Evolutionary conservation across 1,140 invertebrate genomes (phyloP).

Genomic region (Metaphire vulgaris): DNA sequence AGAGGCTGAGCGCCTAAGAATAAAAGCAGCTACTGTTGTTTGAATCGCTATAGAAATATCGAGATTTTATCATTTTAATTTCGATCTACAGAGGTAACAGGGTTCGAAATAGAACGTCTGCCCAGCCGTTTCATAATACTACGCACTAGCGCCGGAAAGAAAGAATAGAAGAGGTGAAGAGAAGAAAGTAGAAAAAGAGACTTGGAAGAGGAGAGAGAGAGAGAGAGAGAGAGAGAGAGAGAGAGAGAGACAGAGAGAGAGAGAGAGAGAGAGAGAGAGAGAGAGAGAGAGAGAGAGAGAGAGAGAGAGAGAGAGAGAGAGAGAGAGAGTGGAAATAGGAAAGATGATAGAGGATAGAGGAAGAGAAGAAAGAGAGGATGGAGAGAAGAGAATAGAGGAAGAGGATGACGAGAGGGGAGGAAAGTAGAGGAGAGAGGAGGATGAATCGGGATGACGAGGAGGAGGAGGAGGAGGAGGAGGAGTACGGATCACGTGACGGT

Average conservation of each 20-base stretch:
- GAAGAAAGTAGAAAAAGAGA: neutral
- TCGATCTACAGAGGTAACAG: too few relatives aligned
- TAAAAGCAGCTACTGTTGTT: too few relatives aligned
- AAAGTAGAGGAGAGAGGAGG: neutral
- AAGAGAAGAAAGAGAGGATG: neutral
- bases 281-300: constrained; percentile 1
- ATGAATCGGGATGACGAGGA: too few relatives aligned
- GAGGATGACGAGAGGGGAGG: neutral
- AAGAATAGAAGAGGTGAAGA: neutral
- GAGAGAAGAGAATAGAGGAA: neutral
- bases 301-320: constrained; percentile 1
- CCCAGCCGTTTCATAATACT: too few relatives aligned
- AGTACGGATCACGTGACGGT: too few relatives aligned
- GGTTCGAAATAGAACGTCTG: too few relatives aligned
- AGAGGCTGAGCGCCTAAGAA: too few relatives aligned
- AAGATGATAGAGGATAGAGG: neutral
- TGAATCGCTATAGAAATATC: too few relatives aligned
- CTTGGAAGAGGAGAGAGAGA: neutral
- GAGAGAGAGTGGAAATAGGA: neutral
- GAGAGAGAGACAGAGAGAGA: neutral
- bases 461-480: too few relatives aligned
- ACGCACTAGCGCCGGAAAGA: too few relatives aligned
- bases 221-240: neutral
- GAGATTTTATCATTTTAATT: too few relatives aligned
- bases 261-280: neutral